These are phyloP conservation scores for Manis crassicaudata DNA, from an alignment of 2,797 vertebrate genomes.

Conservation along the genomic window DNA sequence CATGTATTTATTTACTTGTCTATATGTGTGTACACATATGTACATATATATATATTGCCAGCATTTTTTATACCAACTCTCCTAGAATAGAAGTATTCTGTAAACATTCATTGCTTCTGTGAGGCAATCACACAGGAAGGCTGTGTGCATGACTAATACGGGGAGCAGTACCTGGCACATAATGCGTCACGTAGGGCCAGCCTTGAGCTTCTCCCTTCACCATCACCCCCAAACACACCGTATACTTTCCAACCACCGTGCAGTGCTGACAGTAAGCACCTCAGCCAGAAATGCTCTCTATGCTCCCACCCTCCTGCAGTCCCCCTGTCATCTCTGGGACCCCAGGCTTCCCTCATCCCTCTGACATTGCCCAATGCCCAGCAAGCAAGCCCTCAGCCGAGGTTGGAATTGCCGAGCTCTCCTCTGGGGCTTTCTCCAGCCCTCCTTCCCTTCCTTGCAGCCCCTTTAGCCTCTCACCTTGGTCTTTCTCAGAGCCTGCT, in stretches of 20 bases:
- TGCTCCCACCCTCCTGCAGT: too few species aligned
- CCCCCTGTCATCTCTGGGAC: background rate
- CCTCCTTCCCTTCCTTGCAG: background rate
- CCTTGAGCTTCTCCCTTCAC: background rate
- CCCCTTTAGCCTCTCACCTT: fast-evolving
- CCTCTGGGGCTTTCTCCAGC: fast-evolving
- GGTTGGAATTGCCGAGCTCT: too few species aligned
- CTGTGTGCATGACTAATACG: background rate
- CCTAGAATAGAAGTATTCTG: background rate
- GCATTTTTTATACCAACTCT: background rate
- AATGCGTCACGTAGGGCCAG: fast-evolving
- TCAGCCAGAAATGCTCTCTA: background rate
- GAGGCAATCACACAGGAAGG: background rate
- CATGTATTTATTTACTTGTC: background rate
- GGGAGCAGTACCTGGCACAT: background rate
- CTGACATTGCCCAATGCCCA: background rate
- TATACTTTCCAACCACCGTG: fast-evolving
- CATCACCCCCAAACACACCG: background rate
- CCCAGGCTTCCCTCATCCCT: background rate
- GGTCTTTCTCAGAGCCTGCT: background rate
- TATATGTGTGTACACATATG: too few species aligned
- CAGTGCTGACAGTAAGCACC: fast-evolving
- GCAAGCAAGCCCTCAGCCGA: background rate
- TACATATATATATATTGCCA: background rate
- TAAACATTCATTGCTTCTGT: background rate